Conservation (phyloP, 2,888 invertebrate genomes). For the Eupithecia exiguata region DNA sequence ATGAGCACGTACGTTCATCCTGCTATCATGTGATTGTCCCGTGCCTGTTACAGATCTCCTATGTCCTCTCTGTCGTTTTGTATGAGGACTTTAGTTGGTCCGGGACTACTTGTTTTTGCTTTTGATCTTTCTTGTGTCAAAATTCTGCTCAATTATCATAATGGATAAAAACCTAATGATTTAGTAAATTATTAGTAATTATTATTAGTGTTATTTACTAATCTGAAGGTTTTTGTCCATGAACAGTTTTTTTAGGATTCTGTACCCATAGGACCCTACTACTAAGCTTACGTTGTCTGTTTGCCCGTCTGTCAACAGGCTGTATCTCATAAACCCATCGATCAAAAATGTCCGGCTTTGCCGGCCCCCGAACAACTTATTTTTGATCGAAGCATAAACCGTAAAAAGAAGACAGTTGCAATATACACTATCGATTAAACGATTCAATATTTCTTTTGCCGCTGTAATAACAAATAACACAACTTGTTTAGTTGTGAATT, state of each 20-base stretch:
- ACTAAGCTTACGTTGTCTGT: not conserved
- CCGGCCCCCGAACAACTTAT: no score
- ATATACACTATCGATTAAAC: not conserved
- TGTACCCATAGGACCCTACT: not conserved
- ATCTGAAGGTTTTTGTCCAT: no score
- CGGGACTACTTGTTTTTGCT: not conserved
- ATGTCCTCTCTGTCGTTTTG: not conserved
- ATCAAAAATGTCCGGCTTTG: no score
- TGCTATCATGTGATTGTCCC: slow-evolving; percentile 33
- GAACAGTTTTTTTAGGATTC: no score
- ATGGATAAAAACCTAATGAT: no score
- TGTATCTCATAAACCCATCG: no score
- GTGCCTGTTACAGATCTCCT: slow-evolving; percentile 19
- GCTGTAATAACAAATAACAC: not conserved
- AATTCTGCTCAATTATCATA: not conserved
- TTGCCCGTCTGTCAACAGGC: not conserved
- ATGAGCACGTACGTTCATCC: slow-evolving; percentile 47
- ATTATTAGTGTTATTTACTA: no score
- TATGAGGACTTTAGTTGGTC: not conserved
- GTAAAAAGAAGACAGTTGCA: not conserved
- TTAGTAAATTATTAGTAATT: no score
- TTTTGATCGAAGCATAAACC: no score
- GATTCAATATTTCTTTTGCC: not conserved
- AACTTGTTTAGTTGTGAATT: not conserved
- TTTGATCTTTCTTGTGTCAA: not conserved